phyloP scores from a whole-genome alignment of 1,140 invertebrate genomes.

The Onthophagus taurus region DNA sequence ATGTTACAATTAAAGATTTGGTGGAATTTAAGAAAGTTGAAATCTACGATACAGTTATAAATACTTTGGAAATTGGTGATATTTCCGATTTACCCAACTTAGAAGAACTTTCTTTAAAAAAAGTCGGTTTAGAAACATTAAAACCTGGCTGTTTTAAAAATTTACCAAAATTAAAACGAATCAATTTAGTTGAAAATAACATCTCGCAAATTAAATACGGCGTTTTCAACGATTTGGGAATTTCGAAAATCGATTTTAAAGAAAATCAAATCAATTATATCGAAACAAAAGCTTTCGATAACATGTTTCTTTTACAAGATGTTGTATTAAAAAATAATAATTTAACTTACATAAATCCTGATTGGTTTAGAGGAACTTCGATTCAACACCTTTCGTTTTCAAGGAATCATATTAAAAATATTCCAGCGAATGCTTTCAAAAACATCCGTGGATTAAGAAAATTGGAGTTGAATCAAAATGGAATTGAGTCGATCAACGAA shows the following conservation, averaged over 20 bases:
- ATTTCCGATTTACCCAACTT: not conserved
- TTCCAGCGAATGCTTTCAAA: too few relatives aligned
- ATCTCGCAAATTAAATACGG: not conserved
- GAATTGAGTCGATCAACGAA: too few relatives aligned
- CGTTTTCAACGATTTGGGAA: not conserved
- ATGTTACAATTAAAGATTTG: not conserved
- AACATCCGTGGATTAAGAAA: too few relatives aligned
- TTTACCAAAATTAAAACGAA: not conserved
- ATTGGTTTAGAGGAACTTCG: too few relatives aligned
- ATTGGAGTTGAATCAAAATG: too few relatives aligned
- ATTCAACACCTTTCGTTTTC: too few relatives aligned
- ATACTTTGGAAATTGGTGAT: not conserved
- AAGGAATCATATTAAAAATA: too few relatives aligned
- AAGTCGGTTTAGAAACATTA: not conserved
- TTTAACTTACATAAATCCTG: not conserved
- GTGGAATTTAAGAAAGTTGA: not conserved
- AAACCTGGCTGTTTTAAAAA: not conserved
- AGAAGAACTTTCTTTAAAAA: not conserved
- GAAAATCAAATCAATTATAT: not conserved
- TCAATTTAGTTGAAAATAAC: not conserved
- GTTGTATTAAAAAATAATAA: not conserved
- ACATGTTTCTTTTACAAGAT: not conserved
- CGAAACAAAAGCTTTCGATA: not conserved
- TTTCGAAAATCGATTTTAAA: not conserved
- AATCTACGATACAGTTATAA: not conserved